phyloP scores from a whole-genome alignment of 2,797 vertebrate genomes.

The Oreortyx pictus region DNA sequence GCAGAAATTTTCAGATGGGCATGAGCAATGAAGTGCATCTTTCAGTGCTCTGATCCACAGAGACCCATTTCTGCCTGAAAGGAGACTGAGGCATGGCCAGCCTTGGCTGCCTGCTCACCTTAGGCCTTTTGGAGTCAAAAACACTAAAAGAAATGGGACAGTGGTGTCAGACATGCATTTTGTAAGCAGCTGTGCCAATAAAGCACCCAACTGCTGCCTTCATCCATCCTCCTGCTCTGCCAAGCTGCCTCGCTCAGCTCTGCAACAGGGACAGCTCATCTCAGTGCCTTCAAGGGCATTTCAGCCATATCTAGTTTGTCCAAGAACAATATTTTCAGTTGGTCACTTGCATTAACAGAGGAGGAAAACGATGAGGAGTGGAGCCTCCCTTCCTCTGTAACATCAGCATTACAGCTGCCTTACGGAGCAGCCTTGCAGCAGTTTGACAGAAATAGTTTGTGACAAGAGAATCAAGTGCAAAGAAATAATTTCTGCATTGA shows the following conservation, averaged over 20 bases:
- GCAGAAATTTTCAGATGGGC: not conserved
- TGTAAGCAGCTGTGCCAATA: not conserved
- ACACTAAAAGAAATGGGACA: accelerated
- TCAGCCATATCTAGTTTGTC: not conserved
- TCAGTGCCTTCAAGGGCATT: not conserved
- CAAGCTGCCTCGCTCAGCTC: not conserved
- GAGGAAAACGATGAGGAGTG: not conserved
- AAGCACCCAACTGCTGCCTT: not conserved
- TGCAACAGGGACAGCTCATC: not conserved
- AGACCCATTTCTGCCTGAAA: not conserved
- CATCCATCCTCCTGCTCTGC: not conserved
- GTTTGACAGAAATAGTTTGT: not conserved
- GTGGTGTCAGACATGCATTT: not conserved
- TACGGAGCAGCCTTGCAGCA: not conserved
- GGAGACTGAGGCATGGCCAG: not conserved
- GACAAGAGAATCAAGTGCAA: constrained; percentile 29
- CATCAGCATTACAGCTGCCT: not conserved
- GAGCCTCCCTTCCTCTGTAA: not conserved
- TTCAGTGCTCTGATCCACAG: not conserved
- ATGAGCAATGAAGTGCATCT: not conserved
- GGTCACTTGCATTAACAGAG: not conserved
- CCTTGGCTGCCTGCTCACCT: not conserved
- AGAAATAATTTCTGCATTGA: constrained; percentile 22
- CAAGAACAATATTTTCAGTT: not conserved
- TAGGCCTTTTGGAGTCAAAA: not conserved